Percentiles rank a stretch among this genome's conserved stretches.
Evolutionary conservation across 2,888 invertebrate genomes (phyloP).

Genomic region (Aporophyla lueneburgensis): DNA sequence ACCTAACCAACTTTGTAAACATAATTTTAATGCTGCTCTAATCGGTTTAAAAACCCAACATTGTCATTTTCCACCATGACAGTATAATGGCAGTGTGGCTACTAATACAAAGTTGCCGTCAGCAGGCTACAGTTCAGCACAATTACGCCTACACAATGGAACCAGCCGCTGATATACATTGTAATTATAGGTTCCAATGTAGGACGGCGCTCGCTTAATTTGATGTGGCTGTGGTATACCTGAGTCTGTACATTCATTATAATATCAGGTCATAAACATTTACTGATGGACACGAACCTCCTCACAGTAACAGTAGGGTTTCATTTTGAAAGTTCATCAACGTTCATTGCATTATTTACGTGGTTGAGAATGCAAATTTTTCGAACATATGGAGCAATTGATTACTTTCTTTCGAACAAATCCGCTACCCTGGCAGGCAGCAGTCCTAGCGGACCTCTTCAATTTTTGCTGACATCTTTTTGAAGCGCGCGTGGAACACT

Average conservation of each 20-base stretch:
- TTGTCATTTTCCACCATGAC: conserved; percentile 8
- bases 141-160: conserved; percentile 35
- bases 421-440: no score
- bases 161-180: conserved; percentile 36
- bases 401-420: no score
- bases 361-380: no score
- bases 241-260: not conserved
- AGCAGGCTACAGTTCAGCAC: conserved; percentile 1
- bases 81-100: conserved; percentile 20
- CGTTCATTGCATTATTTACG: no score
- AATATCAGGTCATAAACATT: not conserved
- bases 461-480: no score
- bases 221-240: not conserved
- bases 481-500: no score
- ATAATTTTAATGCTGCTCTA: not conserved
- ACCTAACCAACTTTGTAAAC: not conserved
- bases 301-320: no score
- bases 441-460: no score
- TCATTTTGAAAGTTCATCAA: no score
- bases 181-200: conserved; percentile 42
- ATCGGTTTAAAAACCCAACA: not conserved
- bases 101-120: conserved; percentile 19
- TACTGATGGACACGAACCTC: not conserved
- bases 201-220: conserved; percentile 28
- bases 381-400: no score